A percentile compares a stretch with the other conserved stretches of the same genome.
Conservation (phyloP, 2,888 invertebrate species). For the Thera obeliscata region DNA sequence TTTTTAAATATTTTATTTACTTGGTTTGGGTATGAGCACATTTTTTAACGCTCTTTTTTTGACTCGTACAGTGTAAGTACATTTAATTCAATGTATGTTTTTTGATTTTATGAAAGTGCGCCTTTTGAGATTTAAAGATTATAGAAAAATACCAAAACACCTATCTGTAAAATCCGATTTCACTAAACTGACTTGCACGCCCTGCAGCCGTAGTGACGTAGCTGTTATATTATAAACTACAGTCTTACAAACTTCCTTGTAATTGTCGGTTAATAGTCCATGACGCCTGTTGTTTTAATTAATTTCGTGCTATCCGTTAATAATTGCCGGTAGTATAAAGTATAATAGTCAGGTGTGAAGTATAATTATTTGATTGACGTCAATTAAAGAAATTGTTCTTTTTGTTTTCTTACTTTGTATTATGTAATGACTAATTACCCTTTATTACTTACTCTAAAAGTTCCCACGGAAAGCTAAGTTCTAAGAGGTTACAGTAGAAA, state of each 20-base stretch:
- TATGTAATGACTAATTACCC: slow-evolving; percentile 10
- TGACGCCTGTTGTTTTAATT: slow-evolving; percentile 51
- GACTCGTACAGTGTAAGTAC: too few relatives aligned
- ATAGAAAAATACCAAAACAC: too few relatives aligned
- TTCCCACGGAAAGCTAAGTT: slow-evolving; percentile 18
- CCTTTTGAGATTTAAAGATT: too few relatives aligned
- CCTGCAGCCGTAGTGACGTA: background rate
- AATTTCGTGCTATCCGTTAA: slow-evolving; percentile 38
- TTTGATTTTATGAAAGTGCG: too few relatives aligned
- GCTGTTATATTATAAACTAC: slow-evolving; percentile 21
- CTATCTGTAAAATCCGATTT: too few relatives aligned
- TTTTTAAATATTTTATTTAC: too few relatives aligned
- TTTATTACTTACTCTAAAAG: background rate
- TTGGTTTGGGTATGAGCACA: too few relatives aligned
- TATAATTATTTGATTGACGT: slow-evolving; percentile 33
- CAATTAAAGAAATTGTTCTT: slow-evolving; percentile 23
- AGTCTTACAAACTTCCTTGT: slow-evolving; percentile 35
- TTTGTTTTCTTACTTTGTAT: slow-evolving; percentile 17
- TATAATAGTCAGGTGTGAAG: slow-evolving; percentile 34
- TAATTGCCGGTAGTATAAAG: slow-evolving; percentile 32
- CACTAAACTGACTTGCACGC: too few relatives aligned
- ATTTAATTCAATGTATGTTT: too few relatives aligned
- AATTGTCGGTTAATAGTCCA: slow-evolving; percentile 57
- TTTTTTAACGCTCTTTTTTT: too few relatives aligned
- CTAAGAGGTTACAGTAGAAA: background rate